These are phyloP conservation scores for Acronicta alni DNA, from an alignment of 2,888 invertebrate species.

Conservation along the genomic window DNA sequence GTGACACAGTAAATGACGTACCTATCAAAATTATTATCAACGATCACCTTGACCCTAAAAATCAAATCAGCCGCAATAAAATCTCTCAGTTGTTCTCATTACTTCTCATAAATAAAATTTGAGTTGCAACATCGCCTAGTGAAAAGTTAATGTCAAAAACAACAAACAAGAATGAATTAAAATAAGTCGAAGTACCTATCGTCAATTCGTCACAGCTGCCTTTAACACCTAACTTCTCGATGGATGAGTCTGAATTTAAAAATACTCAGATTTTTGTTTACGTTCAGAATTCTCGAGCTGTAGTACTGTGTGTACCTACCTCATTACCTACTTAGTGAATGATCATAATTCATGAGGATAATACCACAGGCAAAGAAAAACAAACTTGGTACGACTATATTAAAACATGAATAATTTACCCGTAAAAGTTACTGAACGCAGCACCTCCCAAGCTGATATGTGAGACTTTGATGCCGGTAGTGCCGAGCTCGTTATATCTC, in stretches of 20 bases:
- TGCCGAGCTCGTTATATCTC: constrained; percentile 93
- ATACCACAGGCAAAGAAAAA: not conserved
- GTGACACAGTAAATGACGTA: not conserved
- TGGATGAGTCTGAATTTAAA: not conserved
- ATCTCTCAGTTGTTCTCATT: no score
- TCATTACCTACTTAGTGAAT: no score
- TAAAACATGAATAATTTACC: constrained; percentile 84
- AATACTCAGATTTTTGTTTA: not conserved
- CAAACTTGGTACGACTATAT: not conserved
- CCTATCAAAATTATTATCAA: constrained; percentile 24
- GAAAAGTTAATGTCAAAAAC: constrained; percentile 12
- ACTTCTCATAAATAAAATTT: no score
- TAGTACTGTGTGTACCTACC: no score
- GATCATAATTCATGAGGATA: no score
- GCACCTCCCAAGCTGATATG: constrained; percentile 93
- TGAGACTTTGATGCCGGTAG: constrained; percentile 92
- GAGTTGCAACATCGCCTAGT: constrained; percentile 7
- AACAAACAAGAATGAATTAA: not conserved
- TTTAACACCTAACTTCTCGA: not conserved
- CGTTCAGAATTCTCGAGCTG: not conserved
- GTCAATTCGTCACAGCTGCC: not conserved
- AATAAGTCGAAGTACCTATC: no score
- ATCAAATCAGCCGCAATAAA: not conserved
- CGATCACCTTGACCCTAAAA: constrained; percentile 27
- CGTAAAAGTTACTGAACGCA: constrained; percentile 92